These are phyloP conservation scores for Ptychobarbus kaznakovi DNA, from an alignment of 2,797 vertebrate genomes.

Conservation along the genomic window DNA sequence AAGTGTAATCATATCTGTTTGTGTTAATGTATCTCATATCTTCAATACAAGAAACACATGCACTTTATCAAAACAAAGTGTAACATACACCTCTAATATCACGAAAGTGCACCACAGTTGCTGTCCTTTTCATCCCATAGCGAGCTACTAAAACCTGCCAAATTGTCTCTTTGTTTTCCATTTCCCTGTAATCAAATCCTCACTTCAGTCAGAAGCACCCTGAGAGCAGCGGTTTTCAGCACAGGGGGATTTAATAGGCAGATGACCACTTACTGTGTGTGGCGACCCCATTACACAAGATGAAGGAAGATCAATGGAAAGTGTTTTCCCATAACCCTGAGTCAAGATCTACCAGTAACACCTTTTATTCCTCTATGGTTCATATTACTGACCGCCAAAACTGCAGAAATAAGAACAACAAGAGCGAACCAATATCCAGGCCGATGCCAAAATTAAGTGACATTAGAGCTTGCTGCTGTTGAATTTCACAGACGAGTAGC, in stretches of 20 bases:
- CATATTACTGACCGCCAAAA: conserved; percentile 14
- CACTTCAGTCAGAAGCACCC: conserved; percentile 17
- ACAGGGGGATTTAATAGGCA: conserved; percentile 33
- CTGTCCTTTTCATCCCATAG: neutral
- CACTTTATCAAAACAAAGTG: conserved; percentile 10
- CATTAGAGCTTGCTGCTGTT: neutral
- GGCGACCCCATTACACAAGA: conserved; percentile 11
- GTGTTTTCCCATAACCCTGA: conserved; percentile 25
- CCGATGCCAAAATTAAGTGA: neutral
- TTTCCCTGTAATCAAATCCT: conserved; percentile 41
- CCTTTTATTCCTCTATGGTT: neutral
- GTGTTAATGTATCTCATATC: conserved; percentile 1
- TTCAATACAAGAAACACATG: neutral
- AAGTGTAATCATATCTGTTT: neutral
- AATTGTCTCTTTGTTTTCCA: neutral
- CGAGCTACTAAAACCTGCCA: neutral
- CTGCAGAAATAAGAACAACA: neutral
- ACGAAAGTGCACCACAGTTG: neutral
- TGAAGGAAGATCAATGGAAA: conserved; percentile 15
- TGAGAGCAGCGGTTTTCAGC: conserved; percentile 31
- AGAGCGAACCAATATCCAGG: neutral
- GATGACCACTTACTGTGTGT: conserved; percentile 16
- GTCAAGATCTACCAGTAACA: neutral
- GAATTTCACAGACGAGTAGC: neutral
- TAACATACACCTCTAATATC: neutral